A percentile compares a stretch with the other conserved stretches of the same genome.
These are phyloP conservation scores for Sebastes vulpes DNA, from an alignment of 2,797 vertebrate species.

Conservation along the genomic window DNA sequence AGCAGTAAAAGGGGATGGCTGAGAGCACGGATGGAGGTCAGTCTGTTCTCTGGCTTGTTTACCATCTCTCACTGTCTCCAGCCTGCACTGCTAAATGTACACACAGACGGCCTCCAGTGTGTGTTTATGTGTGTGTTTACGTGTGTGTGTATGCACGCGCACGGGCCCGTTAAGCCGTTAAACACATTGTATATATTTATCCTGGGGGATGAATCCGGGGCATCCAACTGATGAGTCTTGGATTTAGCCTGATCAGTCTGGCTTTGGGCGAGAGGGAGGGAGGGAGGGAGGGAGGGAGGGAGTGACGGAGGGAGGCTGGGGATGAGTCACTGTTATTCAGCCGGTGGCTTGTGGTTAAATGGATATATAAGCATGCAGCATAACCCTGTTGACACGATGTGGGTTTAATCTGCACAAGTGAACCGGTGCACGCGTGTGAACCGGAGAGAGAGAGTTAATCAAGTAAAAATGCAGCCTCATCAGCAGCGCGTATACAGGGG, in stretches of 20 bases:
- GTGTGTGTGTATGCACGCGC: not conserved
- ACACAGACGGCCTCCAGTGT: slow-evolving; percentile 36
- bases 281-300: not conserved
- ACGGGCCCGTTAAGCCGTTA: slow-evolving; percentile 66
- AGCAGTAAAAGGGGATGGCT: slow-evolving; percentile 26
- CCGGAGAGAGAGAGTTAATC: slow-evolving; percentile 49
- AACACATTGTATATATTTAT: slow-evolving; percentile 81
- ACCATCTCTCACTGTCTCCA: slow-evolving; percentile 62
- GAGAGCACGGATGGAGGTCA: slow-evolving; percentile 60
- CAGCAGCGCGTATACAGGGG: not conserved
- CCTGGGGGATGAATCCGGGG: slow-evolving; percentile 71
- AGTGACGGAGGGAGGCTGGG: slow-evolving; percentile 33
- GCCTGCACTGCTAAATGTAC: slow-evolving; percentile 65
- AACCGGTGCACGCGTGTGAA: slow-evolving; percentile 45
- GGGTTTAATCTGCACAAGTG: slow-evolving; percentile 69
- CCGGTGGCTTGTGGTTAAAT: slow-evolving; percentile 71
- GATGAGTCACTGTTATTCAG: slow-evolving; percentile 77
- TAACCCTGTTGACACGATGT: slow-evolving; percentile 69
- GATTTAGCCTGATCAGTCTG: slow-evolving; percentile 77
- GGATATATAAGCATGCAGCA: slow-evolving; percentile 68
- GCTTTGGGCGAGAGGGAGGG: slow-evolving; percentile 42
- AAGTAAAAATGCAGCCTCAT: slow-evolving; percentile 68
- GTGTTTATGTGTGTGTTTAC: slow-evolving; percentile 5
- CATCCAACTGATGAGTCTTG: slow-evolving; percentile 80
- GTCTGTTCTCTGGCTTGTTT: slow-evolving; percentile 73